Evolutionary conservation across 2,797 vertebrate genomes (phyloP).

Genomic region (Cryptoblepharus egeriae): DNA sequence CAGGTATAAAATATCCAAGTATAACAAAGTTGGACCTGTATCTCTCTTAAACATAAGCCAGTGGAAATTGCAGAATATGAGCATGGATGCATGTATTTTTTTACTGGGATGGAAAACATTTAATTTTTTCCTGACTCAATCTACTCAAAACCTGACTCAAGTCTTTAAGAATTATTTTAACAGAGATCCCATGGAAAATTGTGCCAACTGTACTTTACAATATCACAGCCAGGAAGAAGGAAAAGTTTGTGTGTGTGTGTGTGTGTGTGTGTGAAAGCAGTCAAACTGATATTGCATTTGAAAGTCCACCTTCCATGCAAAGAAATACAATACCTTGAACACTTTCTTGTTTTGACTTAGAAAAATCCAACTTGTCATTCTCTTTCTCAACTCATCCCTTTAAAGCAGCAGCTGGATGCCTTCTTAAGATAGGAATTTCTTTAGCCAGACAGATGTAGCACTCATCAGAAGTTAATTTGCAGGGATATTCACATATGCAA

Average conservation of each 20-base stretch:
- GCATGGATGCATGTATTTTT: not conserved
- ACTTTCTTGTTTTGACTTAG: slow-evolving; percentile 17
- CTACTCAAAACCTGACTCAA: not conserved
- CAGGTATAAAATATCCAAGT: too few relatives aligned
- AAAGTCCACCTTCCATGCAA: not conserved
- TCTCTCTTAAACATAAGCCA: too few relatives aligned
- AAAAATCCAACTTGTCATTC: slow-evolving; percentile 26
- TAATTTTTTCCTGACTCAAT: too few relatives aligned
- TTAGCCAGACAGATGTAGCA: slow-evolving; percentile 91
- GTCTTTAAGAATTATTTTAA: not conserved
- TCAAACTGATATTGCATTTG: not conserved
- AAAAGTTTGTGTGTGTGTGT: too few relatives aligned
- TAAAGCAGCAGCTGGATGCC: slow-evolving; percentile 83
- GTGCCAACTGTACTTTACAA: too few relatives aligned
- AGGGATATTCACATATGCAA: slow-evolving; percentile 95
- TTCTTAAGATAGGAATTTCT: slow-evolving; percentile 81
- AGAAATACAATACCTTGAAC: not conserved
- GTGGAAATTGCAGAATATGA: accelerated
- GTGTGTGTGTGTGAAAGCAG: not conserved
- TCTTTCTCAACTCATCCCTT: slow-evolving; percentile 60
- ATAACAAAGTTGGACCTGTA: too few relatives aligned
- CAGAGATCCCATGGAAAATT: not conserved
- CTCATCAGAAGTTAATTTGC: slow-evolving; percentile 91
- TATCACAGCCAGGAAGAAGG: too few relatives aligned
- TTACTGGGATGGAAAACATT: not conserved